Evolutionary conservation across 2,113 vertebrate species (phyloP).

Genomic region (Hemichromis elongatus): DNA sequence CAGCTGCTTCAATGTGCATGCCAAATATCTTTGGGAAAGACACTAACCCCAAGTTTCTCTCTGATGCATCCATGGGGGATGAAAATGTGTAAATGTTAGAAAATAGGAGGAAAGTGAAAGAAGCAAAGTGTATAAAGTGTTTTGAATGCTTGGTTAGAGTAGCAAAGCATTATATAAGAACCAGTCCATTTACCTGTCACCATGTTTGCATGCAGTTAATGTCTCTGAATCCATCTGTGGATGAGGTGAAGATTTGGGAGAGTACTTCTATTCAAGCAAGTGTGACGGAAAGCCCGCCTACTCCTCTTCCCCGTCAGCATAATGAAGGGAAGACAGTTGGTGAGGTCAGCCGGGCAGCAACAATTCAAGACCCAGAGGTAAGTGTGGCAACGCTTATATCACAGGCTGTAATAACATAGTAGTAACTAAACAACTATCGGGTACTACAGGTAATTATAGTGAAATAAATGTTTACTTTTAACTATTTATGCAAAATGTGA

Average conservation of each 20-base stretch:
- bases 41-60: no score
- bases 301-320: not conserved
- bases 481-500: not conserved
- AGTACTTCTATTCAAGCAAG: constrained; percentile 5
- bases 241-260: constrained; percentile 55
- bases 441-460: not conserved
- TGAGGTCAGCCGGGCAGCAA: constrained; percentile 74
- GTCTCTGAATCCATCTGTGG: constrained; percentile 67
- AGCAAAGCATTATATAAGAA: not conserved
- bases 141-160: not conserved
- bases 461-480: not conserved
- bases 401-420: not conserved
- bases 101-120: not conserved
- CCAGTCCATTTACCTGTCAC: not conserved
- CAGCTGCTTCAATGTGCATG: not conserved
- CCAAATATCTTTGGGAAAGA: no score
- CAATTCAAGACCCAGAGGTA: constrained; percentile 74
- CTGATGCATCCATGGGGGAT: no score
- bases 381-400: not conserved
- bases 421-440: not conserved
- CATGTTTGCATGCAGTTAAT: constrained; percentile 69
- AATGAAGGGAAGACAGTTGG: constrained; percentile 35
- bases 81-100: not conserved
- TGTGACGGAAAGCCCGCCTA: not conserved
- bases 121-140: not conserved